phyloP scores from a whole-genome alignment of 2,888 invertebrate species.

The Drosophila buzzatii region DNA sequence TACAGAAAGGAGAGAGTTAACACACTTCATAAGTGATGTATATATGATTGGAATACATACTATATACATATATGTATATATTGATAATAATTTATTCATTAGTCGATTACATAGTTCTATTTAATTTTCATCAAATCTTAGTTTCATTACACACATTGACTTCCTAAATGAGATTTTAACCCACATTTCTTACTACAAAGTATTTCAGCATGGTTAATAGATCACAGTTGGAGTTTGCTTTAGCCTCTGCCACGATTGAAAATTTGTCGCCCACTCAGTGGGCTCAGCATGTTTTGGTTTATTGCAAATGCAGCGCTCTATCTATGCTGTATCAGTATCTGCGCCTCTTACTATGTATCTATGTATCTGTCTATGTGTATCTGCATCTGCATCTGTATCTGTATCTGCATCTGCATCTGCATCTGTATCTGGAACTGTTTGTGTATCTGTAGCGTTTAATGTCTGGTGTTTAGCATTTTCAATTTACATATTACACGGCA shows the following conservation, averaged over 20 bases:
- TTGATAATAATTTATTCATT: not conserved
- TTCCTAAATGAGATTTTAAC: not conserved
- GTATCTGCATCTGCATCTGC: conserved; percentile 29
- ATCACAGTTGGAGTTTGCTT: not conserved
- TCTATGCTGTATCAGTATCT: conserved; percentile 27
- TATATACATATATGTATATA: too few relatives aligned
- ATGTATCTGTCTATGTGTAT: conserved; percentile 32
- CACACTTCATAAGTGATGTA: too few relatives aligned
- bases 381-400: conserved; percentile 23
- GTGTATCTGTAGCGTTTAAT: conserved; percentile 62
- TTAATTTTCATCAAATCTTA: not conserved
- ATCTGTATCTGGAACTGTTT: conserved; percentile 29
- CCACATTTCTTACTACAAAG: not conserved
- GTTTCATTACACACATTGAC: not conserved
- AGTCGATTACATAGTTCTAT: not conserved
- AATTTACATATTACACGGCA: conserved; percentile 80
- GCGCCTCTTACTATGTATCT: conserved; percentile 23
- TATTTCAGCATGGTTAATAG: not conserved
- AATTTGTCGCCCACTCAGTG: conserved; percentile 21
- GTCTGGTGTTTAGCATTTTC: conserved; percentile 82
- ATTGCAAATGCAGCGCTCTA: conserved; percentile 14
- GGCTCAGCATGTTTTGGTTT: conserved; percentile 16
- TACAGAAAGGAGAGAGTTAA: too few relatives aligned
- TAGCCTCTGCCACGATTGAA: not conserved
- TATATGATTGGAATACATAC: too few relatives aligned